Base-by-base conservation (phyloP, 1,140 invertebrate genomes). In the Pachypeltis micranthus region DNA sequence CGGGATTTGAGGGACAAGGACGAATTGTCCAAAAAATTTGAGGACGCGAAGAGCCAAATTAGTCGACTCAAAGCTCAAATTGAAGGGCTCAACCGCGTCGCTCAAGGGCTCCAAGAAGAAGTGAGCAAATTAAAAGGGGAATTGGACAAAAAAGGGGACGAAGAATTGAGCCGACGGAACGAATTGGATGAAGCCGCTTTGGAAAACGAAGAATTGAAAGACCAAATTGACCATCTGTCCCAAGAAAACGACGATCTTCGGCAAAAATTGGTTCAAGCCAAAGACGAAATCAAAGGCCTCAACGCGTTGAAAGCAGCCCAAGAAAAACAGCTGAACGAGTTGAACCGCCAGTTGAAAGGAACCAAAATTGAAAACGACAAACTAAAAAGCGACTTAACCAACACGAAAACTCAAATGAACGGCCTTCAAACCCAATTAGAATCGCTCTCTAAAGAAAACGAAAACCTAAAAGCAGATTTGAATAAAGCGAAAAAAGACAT, bases 401-500 rank as follows among this genome's bases (percentile, higher is more conserved):
- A 65, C 23, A 27, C 54, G n/a, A 61, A 65, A 29, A 62, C 47
- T 4, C 7, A 25, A 27, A 39, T 61, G 23, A 24, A 59, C 14
- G 63, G 63, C 10, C 24, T 61, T 19, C 28, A 65, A 19, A 61
- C 31, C 47, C 59, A 65, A 54, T 29, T 61, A 14, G 39, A 28
- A 56, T 56, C 55, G 39, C 59, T 56, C 39, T 25, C 34, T 28
- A 29, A 23, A 26, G 63, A 65, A 57, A 65, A 62, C 44, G 39
- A 24, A 27, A 26, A 55, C 2, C n/a, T 60, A 21, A 65, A 65
- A 65, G 34, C 3, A 19, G 31, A 65, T 3, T 23, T 65, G 2
- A 59, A 65, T 39, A 44, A 27, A 7, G 3, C 55, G 24, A 51
- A 21, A 44, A 21, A 44, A 39, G 58, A 56, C 23, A 12, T 57